Evolutionary conservation across 2,113 vertebrate genomes (phyloP).

Genomic region (Desmodus rotundus): DNA sequence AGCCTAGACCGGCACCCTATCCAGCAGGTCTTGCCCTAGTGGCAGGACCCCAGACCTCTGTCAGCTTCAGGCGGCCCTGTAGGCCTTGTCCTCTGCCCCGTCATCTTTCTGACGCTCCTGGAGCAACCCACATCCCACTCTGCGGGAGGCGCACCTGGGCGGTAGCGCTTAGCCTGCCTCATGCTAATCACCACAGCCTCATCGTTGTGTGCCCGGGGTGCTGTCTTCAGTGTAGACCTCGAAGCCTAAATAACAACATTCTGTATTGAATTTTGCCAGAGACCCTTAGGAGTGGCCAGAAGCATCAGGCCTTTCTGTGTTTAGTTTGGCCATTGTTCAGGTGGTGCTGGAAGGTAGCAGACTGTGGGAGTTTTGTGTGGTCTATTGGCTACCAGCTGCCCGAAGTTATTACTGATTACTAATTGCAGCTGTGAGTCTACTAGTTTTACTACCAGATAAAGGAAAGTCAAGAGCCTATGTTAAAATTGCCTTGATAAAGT

Average conservation of each 20-base stretch:
- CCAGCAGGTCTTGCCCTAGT: background rate
- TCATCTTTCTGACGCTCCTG: background rate
- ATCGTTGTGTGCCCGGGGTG: background rate
- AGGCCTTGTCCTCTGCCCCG: background rate
- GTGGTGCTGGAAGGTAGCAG: background rate
- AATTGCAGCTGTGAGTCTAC: background rate
- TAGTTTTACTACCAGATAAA: background rate
- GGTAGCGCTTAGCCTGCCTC: background rate
- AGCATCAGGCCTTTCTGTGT: background rate
- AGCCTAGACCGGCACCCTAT: background rate
- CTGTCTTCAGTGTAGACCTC: background rate
- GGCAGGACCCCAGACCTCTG: background rate
- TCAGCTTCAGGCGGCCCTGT: background rate
- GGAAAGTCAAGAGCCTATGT: background rate
- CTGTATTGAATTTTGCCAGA: background rate
- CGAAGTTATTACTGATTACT: background rate
- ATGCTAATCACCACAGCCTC: background rate
- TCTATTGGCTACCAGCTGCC: background rate
- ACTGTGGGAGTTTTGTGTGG: too few relatives aligned
- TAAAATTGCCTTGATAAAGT: background rate
- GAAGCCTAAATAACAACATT: background rate
- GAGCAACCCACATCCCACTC: background rate
- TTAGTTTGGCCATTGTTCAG: background rate
- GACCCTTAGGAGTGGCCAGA: background rate
- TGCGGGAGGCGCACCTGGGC: background rate